phyloP scores from a whole-genome alignment of 2,113 vertebrate species.

The Harpagus bidentatus region DNA sequence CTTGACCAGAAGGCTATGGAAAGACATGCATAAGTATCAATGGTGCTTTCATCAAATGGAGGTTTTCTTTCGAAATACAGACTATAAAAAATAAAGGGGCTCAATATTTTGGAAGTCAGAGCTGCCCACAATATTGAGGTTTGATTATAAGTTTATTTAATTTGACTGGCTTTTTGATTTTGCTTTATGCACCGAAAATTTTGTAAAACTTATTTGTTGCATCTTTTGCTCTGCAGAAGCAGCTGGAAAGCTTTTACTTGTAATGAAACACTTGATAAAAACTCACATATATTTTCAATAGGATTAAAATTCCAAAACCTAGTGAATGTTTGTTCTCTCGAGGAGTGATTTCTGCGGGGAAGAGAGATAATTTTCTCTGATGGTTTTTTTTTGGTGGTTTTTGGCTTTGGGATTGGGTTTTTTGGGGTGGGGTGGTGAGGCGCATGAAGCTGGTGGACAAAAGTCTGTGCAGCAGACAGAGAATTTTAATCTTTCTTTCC shows the following conservation, averaged over 20 bases:
- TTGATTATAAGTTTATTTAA: background rate
- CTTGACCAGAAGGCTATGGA: background rate
- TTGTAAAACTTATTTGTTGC: background rate
- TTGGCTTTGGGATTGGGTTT: background rate
- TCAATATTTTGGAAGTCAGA: background rate
- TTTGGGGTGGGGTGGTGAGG: no score
- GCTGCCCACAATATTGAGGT: background rate
- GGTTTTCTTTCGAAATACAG: background rate
- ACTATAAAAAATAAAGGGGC: background rate
- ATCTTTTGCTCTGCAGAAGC: background rate
- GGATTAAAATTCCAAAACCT: background rate
- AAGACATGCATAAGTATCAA: background rate
- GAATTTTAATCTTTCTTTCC: background rate
- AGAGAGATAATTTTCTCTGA: background rate
- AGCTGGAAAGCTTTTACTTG: background rate
- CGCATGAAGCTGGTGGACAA: background rate
- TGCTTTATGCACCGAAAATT: background rate
- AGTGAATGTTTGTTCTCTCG: background rate
- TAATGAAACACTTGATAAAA: background rate
- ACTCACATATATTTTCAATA: background rate
- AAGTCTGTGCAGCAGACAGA: background rate
- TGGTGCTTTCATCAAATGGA: background rate
- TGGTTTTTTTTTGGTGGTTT: no score
- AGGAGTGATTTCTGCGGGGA: background rate
- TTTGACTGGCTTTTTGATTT: background rate